These are phyloP conservation scores for Gnathonemus longibarbis DNA, from an alignment of 2,113 vertebrate species.

Conservation along the genomic window DNA sequence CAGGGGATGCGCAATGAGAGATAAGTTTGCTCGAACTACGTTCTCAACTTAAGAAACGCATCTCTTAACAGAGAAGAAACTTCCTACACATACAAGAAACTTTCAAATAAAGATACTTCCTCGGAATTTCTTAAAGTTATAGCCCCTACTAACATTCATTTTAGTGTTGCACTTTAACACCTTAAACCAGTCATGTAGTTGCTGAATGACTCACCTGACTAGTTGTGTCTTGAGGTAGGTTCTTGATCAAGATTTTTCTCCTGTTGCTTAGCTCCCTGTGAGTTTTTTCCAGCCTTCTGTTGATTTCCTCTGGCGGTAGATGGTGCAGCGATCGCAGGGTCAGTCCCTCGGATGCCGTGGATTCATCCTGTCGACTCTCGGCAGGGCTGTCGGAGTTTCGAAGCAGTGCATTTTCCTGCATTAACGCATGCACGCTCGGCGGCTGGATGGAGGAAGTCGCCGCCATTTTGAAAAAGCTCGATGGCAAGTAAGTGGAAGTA, in stretches of 20 bases:
- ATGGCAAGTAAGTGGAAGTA: slow-evolving; percentile 46
- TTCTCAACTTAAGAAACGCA: not conserved
- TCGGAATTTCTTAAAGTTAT: not conserved
- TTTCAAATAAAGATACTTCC: not conserved
- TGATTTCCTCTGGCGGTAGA: slow-evolving; percentile 68
- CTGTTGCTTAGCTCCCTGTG: slow-evolving; percentile 83
- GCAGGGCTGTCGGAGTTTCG: slow-evolving; percentile 49
- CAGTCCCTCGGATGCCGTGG: slow-evolving; percentile 41
- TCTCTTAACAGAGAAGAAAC: not conserved
- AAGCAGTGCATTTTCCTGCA: slow-evolving; percentile 51
- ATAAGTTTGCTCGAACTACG: not conserved
- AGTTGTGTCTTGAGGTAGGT: slow-evolving; percentile 79
- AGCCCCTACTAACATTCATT: not conserved
- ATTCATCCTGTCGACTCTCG: slow-evolving; percentile 48
- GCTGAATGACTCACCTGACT: slow-evolving; percentile 69
- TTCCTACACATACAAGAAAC: not conserved
- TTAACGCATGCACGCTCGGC: slow-evolving; percentile 52
- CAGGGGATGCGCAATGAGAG: not conserved
- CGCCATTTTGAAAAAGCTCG: slow-evolving; percentile 64
- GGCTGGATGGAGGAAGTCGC: slow-evolving; percentile 67
- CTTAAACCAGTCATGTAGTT: not conserved
- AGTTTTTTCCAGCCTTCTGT: slow-evolving; percentile 72
- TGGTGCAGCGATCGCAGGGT: slow-evolving; percentile 57
- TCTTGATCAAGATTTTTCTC: slow-evolving; percentile 86
- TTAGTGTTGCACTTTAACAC: not conserved